Evolutionary conservation across 1,140 invertebrate genomes (phyloP), one percentile per base, ranked within the genome.

Genomic region (Chymomyza costata): DNA sequence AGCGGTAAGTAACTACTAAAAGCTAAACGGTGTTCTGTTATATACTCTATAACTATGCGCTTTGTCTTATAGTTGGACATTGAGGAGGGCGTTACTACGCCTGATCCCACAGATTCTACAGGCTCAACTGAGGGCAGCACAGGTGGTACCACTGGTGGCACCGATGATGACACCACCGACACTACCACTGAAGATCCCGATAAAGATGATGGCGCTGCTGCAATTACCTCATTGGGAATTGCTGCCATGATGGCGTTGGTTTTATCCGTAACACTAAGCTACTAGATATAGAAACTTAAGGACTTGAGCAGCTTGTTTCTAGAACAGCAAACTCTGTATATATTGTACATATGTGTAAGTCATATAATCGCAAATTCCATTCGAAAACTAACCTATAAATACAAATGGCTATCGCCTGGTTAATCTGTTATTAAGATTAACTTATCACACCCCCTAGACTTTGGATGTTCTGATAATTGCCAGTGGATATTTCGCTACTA

Each of bases 311-410:
- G 18, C 30, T 47, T 19, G 31, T 53, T 40, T 14, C n/a, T n/a
- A n/a, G n/a, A n/a, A n/a, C n/a, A n/a, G n/a, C n/a, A n/a, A n/a
- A n/a, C n/a, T n/a, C n/a, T n/a, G n/a, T n/a, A 46, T 18, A 21
- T 41, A n/a, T 28, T 38, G 6, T 10, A 35, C 17, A 25, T 54
- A 43, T 15, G 18, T 31, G 34, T 78, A 55, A 37, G 13, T 70
- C 78, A 78, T 78, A 66, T 69, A 76, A 74, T 38, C 32, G 34
- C 46, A 48, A 38, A 70, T 61, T 69, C 18, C 68, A 54, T 59
- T 65, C 51, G 37, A 60, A 54, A 60, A 60, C 48, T 43, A 35
- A 44, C 19, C 16, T 30, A 64, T 21, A 74, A 46, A 35, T 52
- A 52, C 35, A 57, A 51, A 51, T 50, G 40, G 52, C 60, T 56